phyloP scores from a whole-genome alignment of 1,140 invertebrate genomes.

The Drosophila ercepeae region DNA sequence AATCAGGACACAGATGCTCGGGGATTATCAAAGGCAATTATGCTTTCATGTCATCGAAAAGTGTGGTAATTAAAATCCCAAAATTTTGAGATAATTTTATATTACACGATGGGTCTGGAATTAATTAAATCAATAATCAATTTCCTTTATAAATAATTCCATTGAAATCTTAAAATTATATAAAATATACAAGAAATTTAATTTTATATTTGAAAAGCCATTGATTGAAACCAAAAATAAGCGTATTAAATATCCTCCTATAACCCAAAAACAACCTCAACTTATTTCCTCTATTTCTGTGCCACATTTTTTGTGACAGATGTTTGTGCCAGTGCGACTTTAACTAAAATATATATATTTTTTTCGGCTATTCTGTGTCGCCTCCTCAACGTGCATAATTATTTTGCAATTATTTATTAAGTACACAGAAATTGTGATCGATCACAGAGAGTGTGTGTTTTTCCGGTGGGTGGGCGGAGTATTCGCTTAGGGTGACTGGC shows the following conservation, averaged over 20 bases:
- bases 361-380: slow-evolving; percentile 57
- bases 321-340: slow-evolving; percentile 53
- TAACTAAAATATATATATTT: slow-evolving; percentile 36
- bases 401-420: slow-evolving; percentile 82
- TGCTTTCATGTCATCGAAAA: background rate
- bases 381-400: slow-evolving; percentile 62
- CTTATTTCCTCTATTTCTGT: slow-evolving; percentile 24
- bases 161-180: too few relatives aligned
- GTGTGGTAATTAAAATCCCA: background rate
- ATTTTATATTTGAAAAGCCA: too few relatives aligned
- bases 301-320: slow-evolving; percentile 69
- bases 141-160: too few relatives aligned
- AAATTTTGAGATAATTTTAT: background rate
- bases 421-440: slow-evolving; percentile 77
- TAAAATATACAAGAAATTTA: too few relatives aligned
- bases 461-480: background rate
- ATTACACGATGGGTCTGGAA: background rate
- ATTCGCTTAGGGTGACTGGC: slow-evolving; percentile 16
- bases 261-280: background rate
- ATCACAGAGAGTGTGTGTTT: slow-evolving; percentile 45
- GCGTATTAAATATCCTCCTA: slow-evolving; percentile 30
- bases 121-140: too few relatives aligned
- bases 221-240: background rate
- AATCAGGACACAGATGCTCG: slow-evolving; percentile 24
- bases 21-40: slow-evolving; percentile 8